Percentiles rank a stretch among this genome's conserved stretches.
phyloP scores from a whole-genome alignment of 2,888 invertebrate species.

The Luffia ferchaultella region DNA sequence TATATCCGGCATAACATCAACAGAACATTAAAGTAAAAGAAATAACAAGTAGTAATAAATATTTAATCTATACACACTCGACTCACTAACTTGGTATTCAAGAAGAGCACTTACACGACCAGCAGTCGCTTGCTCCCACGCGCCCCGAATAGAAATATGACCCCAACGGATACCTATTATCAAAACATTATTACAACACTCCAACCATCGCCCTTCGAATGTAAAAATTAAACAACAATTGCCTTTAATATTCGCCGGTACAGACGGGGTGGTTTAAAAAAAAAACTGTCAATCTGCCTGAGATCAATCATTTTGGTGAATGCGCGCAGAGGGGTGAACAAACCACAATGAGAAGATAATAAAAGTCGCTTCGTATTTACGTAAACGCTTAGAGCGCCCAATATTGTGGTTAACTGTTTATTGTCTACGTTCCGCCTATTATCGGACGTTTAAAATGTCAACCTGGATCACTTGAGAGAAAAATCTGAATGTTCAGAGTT shows the following conservation, averaged over 20 bases:
- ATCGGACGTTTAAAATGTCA: not conserved
- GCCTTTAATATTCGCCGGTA: constrained; percentile 62
- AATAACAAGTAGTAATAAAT: no score
- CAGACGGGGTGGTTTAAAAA: constrained; percentile 50
- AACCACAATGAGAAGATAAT: constrained; percentile 59
- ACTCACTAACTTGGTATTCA: constrained; percentile 42
- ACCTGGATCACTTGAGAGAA: not conserved
- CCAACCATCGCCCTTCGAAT: constrained; percentile 54
- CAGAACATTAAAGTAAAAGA: no score
- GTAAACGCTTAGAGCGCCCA: constrained; percentile 45
- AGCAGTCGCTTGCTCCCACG: constrained; percentile 40
- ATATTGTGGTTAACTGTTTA: not conserved
- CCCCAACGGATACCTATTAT: constrained; percentile 65
- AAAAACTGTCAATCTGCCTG: constrained; percentile 63
- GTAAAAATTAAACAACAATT: constrained; percentile 67
- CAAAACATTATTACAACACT: constrained; percentile 68
- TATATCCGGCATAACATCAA: no score
- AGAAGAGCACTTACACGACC: constrained; percentile 26
- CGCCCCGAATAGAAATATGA: constrained; percentile 64
- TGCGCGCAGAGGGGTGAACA: constrained; percentile 46
- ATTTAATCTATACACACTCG: no score
- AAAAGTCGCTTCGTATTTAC: constrained; percentile 57
- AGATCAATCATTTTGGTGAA: constrained; percentile 63
- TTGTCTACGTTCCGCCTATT: not conserved
- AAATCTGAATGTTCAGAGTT: no score